A percentile compares a stretch with the other conserved stretches of the same genome.
These are phyloP conservation scores for Ophonus ardosiacus DNA, from an alignment of 2,888 invertebrate species.

Conservation along the genomic window DNA sequence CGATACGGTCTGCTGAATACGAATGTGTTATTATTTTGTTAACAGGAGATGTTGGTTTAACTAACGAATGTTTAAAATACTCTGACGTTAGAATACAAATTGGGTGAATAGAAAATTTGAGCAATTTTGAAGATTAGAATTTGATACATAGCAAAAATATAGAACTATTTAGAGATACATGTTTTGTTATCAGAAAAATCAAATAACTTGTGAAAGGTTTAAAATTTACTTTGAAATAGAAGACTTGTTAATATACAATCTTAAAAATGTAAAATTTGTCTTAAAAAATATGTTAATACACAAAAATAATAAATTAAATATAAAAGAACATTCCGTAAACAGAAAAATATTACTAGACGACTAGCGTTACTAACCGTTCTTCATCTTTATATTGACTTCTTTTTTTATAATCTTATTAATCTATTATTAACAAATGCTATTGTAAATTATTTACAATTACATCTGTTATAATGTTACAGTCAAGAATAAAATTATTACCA, in stretches of 20 bases:
- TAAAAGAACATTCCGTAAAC: constrained; percentile 18
- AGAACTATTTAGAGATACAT: too few relatives aligned
- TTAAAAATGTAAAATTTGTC: background rate
- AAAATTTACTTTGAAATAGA: background rate
- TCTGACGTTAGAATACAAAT: background rate
- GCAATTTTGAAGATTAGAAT: background rate
- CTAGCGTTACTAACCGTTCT: background rate
- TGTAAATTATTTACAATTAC: constrained; percentile 17
- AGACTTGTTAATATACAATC: background rate
- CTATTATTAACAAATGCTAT: background rate
- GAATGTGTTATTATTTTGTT: constrained; percentile 43
- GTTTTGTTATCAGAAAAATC: too few relatives aligned
- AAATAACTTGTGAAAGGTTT: background rate
- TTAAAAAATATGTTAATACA: background rate
- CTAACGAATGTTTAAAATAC: constrained; percentile 19
- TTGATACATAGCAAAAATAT: background rate
- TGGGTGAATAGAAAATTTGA: background rate
- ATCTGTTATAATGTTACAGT: background rate
- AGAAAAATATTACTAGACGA: background rate
- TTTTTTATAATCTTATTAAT: background rate
- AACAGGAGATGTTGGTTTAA: constrained; percentile 27
- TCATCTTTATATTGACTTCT: background rate
- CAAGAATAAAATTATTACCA: background rate
- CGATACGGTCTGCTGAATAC: constrained; percentile 45
- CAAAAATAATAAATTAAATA: constrained; percentile 1